Percentiles rank a stretch among this genome's conserved stretches.
phyloP scores from a whole-genome alignment of 1,140 invertebrate species.

The honey bee (Apis mellifera) region Amel_HAv3.1 CM009931.2:10701501-10702000 shows the following conservation, averaged over 20 bases:
- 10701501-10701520: too few species aligned
- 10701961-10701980: not conserved
- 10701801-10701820: constrained; percentile 64
- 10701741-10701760: not conserved
- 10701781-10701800: constrained; percentile 55
- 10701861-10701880: not conserved
- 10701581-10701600: too few species aligned
- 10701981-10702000: not conserved
- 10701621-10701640: too few species aligned
- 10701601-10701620: too few species aligned
- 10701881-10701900: not conserved
- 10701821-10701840: constrained; percentile 60
- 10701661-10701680: not conserved
- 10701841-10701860: constrained; percentile 36
- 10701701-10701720: not conserved
- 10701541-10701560: too few species aligned
- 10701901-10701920: not conserved
- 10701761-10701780: constrained; percentile 51
- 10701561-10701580: too few species aligned
- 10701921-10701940: not conserved
- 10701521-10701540: too few species aligned
- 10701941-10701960: not conserved
- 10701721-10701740: not conserved
- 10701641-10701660: not conserved
- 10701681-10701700: not conserved